Evolutionary conservation across 2,113 vertebrate genomes (phyloP).

Genomic region (Meles meles): DNA sequence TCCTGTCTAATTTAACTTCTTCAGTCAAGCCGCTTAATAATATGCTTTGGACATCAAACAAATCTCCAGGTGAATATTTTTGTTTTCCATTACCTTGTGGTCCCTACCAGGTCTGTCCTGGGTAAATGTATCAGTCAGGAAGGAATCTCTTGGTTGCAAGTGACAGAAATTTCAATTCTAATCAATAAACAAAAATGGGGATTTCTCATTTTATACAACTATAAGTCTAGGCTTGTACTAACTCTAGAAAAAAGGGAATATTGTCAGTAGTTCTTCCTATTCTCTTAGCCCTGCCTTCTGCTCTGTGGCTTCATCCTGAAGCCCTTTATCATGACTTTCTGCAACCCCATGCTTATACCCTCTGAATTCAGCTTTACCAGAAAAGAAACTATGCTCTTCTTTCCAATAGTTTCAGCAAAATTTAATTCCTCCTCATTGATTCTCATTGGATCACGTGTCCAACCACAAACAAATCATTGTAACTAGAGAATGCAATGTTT

Average conservation of each 20-base stretch:
- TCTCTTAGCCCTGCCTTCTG: not conserved
- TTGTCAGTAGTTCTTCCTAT: not conserved
- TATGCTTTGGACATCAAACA: not conserved
- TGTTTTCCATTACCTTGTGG: not conserved
- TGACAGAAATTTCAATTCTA: slow-evolving; percentile 26
- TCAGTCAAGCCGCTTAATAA: not conserved
- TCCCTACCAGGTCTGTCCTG: not conserved
- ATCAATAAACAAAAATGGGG: not conserved
- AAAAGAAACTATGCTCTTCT: not conserved
- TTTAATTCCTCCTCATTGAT: not conserved
- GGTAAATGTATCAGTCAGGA: not conserved
- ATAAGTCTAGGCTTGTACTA: not conserved
- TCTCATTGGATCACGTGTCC: not conserved
- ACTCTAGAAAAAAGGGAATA: not conserved
- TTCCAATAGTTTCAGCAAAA: not conserved
- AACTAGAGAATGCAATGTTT: not conserved
- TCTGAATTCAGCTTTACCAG: not conserved
- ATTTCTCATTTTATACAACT: not conserved
- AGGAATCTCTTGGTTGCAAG: not conserved
- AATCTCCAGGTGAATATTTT: not conserved
- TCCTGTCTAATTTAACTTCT: not conserved
- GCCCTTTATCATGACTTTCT: not conserved
- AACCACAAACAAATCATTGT: not conserved
- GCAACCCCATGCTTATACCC: not conserved
- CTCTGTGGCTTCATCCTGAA: not conserved